Conservation (phyloP, 2,113 vertebrate genomes). For the Euleptes europaea region DNA sequence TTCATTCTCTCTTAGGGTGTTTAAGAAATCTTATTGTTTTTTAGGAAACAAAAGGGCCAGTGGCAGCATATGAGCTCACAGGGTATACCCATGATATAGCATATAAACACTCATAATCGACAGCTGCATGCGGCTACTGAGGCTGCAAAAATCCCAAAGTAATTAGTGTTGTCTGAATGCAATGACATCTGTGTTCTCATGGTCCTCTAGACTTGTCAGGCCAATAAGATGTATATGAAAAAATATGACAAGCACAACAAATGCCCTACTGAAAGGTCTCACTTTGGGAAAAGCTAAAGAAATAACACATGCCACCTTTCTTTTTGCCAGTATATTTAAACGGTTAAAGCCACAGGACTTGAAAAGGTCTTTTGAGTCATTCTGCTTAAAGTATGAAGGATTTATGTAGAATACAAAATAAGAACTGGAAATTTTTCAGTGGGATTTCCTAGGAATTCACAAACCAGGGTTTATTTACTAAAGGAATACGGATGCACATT, state of each 20-base stretch:
- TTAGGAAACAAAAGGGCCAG: slow-evolving; percentile 53
- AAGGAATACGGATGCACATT: neutral
- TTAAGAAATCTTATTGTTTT: slow-evolving; percentile 46
- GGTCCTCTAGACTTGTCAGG: slow-evolving; percentile 80
- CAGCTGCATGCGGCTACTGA: slow-evolving; percentile 75
- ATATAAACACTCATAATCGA: slow-evolving; percentile 74
- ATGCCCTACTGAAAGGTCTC: slow-evolving; percentile 79
- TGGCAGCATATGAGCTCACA: slow-evolving; percentile 58
- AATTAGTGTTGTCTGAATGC: slow-evolving; percentile 85
- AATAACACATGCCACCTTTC: slow-evolving; percentile 73
- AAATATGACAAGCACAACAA: slow-evolving; percentile 82
- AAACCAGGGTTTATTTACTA: slow-evolving; percentile 5
- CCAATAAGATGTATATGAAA: slow-evolving; percentile 79
- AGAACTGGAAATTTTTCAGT: neutral
- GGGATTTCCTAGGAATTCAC: slow-evolving; percentile 23
- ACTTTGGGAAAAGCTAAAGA: slow-evolving; percentile 70
- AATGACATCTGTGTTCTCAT: slow-evolving; percentile 85
- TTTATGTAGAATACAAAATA: slow-evolving; percentile 24
- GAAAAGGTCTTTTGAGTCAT: slow-evolving; percentile 60
- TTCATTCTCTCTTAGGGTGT: slow-evolving; percentile 33
- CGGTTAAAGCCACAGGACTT: slow-evolving; percentile 56
- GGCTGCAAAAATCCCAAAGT: slow-evolving; percentile 83
- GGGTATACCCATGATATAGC: slow-evolving; percentile 55
- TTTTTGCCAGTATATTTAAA: slow-evolving; percentile 59
- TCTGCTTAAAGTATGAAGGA: slow-evolving; percentile 46